Conservation (phyloP, 2,797 vertebrate genomes). For the Helicolenus hilgendorfi region DNA sequence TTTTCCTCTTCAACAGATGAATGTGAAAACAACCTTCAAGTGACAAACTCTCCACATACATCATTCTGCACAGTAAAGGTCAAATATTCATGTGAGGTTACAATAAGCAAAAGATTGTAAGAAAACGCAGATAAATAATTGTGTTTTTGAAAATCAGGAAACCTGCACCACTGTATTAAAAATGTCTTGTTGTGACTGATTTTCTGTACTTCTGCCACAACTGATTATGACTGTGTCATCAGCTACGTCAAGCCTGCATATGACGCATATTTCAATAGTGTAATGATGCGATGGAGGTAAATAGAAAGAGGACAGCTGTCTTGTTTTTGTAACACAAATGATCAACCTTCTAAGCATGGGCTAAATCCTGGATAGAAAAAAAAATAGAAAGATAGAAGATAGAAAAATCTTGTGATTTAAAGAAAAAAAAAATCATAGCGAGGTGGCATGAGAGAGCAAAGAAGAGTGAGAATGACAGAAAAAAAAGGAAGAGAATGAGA, state of each 20-base stretch:
- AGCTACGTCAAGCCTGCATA: neutral
- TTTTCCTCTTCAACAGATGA: neutral
- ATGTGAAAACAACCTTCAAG: neutral
- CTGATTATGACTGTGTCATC: too few species aligned
- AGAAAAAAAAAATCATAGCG: neutral
- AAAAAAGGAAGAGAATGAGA: conserved; percentile 51
- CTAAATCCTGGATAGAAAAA: conserved; percentile 43
- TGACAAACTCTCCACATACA: neutral
- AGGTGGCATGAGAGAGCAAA: neutral
- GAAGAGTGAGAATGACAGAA: conserved; percentile 4
- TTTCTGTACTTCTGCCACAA: neutral
- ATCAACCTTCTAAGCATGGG: conserved; percentile 22
- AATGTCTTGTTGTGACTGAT: neutral
- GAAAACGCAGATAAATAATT: neutral
- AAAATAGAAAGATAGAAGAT: too few species aligned
- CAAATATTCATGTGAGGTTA: neutral
- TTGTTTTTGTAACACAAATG: conserved; percentile 29
- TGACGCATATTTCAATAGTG: neutral
- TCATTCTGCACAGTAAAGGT: neutral
- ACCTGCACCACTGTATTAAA: too few species aligned
- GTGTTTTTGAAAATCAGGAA: neutral
- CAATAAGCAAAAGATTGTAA: neutral
- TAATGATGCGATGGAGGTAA: neutral
- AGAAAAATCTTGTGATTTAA: conserved; percentile 8
- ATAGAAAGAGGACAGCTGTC: conserved; percentile 7